Percentiles rank a stretch among this genome's conserved stretches.
phyloP scores from a whole-genome alignment of 92 coral and sea anemone species.

The Palythoa grandiflora region DNA sequence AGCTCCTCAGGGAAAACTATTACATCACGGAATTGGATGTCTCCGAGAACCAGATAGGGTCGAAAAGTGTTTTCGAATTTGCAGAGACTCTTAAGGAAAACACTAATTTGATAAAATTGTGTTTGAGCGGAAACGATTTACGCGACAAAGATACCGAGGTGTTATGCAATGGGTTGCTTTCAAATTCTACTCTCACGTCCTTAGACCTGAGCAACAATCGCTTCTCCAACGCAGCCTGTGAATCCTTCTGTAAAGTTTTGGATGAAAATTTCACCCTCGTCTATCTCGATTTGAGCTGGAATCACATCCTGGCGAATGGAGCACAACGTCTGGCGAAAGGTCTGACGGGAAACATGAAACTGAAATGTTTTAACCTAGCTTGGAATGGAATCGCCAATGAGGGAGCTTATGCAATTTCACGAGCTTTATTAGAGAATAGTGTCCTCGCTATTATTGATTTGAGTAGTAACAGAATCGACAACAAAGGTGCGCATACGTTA shows the following conservation, averaged over 20 bases:
- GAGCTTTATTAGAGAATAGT: constrained; percentile 71
- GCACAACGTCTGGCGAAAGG: constrained; percentile 78
- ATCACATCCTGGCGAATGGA: constrained; percentile 82
- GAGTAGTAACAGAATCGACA: constrained; percentile 77
- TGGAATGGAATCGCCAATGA: constrained; percentile 86
- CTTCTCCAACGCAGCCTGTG: constrained; percentile 79
- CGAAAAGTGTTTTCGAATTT: constrained; percentile 60
- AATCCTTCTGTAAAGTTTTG: constrained; percentile 64
- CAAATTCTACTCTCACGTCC: constrained; percentile 68
- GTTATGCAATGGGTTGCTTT: constrained; percentile 65
- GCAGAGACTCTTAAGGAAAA: constrained; percentile 81
- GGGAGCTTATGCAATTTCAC: constrained; percentile 75
- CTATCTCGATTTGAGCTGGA: constrained; percentile 85
- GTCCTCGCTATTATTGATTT: constrained; percentile 73
- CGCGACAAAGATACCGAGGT: constrained; percentile 81
- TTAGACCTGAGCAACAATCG: constrained; percentile 81
- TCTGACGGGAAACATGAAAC: constrained; percentile 78
- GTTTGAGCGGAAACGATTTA: constrained; percentile 78
- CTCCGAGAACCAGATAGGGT: constrained; percentile 82
- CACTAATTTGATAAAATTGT: constrained; percentile 70
- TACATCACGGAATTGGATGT: constrained; percentile 84
- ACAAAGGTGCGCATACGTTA: constrained; percentile 63
- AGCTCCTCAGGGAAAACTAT: constrained; percentile 85
- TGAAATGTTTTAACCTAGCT: constrained; percentile 80
- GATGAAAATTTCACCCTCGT: constrained; percentile 80